Percentiles rank a stretch among this genome's conserved stretches.
phyloP scores from a whole-genome alignment of 2,888 invertebrate genomes.

The Thecophora atra region DNA sequence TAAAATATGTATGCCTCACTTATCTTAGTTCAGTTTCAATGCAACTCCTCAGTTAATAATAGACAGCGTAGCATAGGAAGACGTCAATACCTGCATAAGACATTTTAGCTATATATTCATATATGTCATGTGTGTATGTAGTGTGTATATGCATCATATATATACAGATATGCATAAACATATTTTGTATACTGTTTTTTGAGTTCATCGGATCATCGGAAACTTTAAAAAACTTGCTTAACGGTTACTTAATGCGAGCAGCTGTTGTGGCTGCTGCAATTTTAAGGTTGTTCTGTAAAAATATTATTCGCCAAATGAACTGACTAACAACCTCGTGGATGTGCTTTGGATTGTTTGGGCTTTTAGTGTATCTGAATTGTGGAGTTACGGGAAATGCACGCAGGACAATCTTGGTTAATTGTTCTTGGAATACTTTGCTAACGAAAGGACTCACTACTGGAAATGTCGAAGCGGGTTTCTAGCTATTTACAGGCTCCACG shows the following conservation, averaged over 20 bases:
- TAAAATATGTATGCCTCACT: constrained; percentile 27
- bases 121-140: not conserved
- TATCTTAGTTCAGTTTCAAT: constrained; percentile 49
- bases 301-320: constrained; percentile 3
- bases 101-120: constrained; percentile 66
- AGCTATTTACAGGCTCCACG: constrained; percentile 16
- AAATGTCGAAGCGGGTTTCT: constrained; percentile 13
- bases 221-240: constrained; percentile 5
- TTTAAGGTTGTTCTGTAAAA: not conserved
- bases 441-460: constrained; percentile 18
- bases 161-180: not conserved
- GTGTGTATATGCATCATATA: constrained; percentile 14
- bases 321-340: constrained; percentile 18
- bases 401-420: constrained; percentile 40
- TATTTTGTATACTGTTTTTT: not conserved
- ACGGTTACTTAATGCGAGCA: constrained; percentile 5
- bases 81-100: constrained; percentile 68
- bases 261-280: constrained; percentile 4
- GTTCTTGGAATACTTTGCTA: constrained; percentile 15
- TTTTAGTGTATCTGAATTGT: constrained; percentile 12
- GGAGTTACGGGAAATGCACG: constrained; percentile 48
- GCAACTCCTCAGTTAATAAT: constrained; percentile 64
- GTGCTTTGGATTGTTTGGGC: constrained; percentile 3
- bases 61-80: constrained; percentile 68
- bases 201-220: not conserved